A percentile compares a stretch with the other conserved stretches of the same genome.
phyloP scores from a whole-genome alignment of 1,140 invertebrate species.

The Danaus plexippus region DNA sequence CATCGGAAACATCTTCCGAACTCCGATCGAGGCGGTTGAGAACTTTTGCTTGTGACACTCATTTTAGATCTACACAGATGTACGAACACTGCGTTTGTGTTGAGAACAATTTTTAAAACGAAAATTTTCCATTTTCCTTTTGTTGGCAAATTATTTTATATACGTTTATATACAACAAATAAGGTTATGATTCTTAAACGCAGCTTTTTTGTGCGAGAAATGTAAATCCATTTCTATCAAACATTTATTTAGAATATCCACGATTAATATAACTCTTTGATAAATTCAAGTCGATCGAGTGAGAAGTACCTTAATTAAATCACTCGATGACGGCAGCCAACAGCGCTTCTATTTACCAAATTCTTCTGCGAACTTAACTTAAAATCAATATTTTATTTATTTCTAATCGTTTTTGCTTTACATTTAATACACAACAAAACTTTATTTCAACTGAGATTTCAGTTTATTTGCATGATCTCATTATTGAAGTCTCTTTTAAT shows the following conservation, averaged over 20 bases:
- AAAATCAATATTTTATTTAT: too few species aligned
- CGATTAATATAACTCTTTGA: neutral
- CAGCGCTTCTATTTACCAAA: conserved; percentile 34
- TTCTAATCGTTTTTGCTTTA: too few species aligned
- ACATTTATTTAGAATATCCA: too few species aligned
- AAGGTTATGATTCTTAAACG: too few species aligned
- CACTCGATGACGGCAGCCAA: conserved; percentile 31
- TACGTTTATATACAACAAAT: neutral
- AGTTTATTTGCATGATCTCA: too few species aligned
- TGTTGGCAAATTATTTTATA: neutral
- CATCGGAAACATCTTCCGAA: conserved; percentile 46
- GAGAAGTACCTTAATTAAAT: conserved; percentile 53
- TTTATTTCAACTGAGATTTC: too few species aligned
- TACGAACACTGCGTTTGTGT: conserved; percentile 5
- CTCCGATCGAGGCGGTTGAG: conserved; percentile 26
- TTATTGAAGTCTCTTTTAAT: too few species aligned
- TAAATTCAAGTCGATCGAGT: conserved; percentile 21
- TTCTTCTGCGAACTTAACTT: conserved; percentile 40
- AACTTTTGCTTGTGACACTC: conserved; percentile 36
- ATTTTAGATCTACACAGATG: conserved; percentile 21
- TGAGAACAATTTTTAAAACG: too few species aligned
- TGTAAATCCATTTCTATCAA: too few species aligned
- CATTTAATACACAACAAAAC: too few species aligned
- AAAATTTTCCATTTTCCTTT: too few species aligned
- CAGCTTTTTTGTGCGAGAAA: too few species aligned